Percentiles rank a stretch among this genome's conserved stretches.
Evolutionary conservation across 2,888 invertebrate species (phyloP).

Genomic region (Oligia fasciuncula): DNA sequence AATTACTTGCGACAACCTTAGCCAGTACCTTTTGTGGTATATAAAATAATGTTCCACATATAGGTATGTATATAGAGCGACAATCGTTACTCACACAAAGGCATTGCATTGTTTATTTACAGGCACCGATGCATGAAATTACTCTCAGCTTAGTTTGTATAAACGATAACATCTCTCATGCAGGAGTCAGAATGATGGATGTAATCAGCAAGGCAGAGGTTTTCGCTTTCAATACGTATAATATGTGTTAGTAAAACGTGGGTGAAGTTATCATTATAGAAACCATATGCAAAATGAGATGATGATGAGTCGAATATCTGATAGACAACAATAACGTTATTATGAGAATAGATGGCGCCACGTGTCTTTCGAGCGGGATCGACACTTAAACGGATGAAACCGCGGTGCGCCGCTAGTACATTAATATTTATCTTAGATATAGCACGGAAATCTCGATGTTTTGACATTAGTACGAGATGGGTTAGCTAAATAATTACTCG

Average conservation of each 20-base stretch:
- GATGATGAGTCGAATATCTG: neutral
- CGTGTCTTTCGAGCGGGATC: no score
- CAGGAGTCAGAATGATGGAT: slow-evolving; percentile 37
- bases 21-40: slow-evolving; percentile 27
- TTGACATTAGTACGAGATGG: neutral
- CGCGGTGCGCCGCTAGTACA: neutral
- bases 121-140: slow-evolving; percentile 80
- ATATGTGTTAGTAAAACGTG: neutral
- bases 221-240: slow-evolving; percentile 34
- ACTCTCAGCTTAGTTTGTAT: slow-evolving; percentile 71
- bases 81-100: slow-evolving; percentile 68
- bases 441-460: neutral
- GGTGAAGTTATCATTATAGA: neutral
- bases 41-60: slow-evolving; percentile 34
- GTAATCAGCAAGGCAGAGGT: slow-evolving; percentile 8
- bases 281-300: neutral
- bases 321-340: no score
- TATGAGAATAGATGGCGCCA: no score
- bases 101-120: slow-evolving; percentile 77
- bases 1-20: slow-evolving; percentile 44
- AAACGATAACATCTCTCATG: slow-evolving; percentile 52
- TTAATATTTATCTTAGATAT: neutral
- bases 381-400: no score
- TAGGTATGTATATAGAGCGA: slow-evolving; percentile 27
- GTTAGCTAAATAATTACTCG: neutral